phyloP scores from a whole-genome alignment of 2,113 vertebrate genomes.

The human (Homo sapiens) region GRCh38 chr2:58964501-58965000 shows the following conservation, averaged over 20 bases:
- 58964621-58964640: neutral
- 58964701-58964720: neutral
- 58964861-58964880: neutral
- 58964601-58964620: neutral
- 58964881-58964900: neutral
- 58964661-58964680: neutral
- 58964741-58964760: neutral
- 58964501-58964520: neutral
- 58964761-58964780: neutral
- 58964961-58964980: constrained; percentile 4
- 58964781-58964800: constrained; percentile 4
- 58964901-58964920: neutral
- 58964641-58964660: neutral
- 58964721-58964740: neutral
- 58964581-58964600: neutral
- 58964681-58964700: neutral
- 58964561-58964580: neutral
- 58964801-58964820: neutral
- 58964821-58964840: neutral
- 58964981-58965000: constrained; percentile 8
- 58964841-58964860: neutral
- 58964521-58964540: neutral
- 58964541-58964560: neutral
- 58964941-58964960: neutral
- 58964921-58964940: neutral